A percentile compares a stretch with the other conserved stretches of the same genome.
Conservation (phyloP, 1,140 invertebrate species). For the Drosophila nasuta region DNA sequence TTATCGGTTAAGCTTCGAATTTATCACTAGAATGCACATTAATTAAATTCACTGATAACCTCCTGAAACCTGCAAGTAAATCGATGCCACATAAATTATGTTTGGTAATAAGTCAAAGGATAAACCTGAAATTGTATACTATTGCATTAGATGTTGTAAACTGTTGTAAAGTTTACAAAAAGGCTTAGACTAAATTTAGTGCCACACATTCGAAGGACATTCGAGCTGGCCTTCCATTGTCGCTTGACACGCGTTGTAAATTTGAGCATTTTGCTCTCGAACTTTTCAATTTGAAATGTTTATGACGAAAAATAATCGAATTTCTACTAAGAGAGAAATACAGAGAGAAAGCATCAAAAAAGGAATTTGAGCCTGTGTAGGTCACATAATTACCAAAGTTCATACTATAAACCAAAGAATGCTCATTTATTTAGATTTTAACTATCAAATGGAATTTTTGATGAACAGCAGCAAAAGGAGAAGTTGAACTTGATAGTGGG, state of each 20-base stretch:
- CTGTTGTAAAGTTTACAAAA: constrained; percentile 2
- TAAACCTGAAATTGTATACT: background rate
- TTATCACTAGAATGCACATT: constrained; percentile 3
- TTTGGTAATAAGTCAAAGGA: constrained; percentile 1
- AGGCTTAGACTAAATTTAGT: background rate
- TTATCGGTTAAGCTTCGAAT: background rate
- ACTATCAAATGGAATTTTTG: background rate
- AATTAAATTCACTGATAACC: constrained; percentile 13
- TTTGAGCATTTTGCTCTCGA: background rate
- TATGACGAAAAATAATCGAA: background rate
- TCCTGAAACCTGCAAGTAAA: background rate
- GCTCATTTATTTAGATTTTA: constrained; percentile 5
- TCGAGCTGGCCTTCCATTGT: background rate
- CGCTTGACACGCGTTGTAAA: background rate
- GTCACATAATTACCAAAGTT: constrained; percentile 12
- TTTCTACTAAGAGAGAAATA: background rate
- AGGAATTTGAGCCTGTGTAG: background rate
- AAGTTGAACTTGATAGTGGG: no score
- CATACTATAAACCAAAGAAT: background rate
- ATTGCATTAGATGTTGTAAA: background rate
- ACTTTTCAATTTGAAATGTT: constrained; percentile 11
- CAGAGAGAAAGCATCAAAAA: background rate
- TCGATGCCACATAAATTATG: constrained; percentile 9
- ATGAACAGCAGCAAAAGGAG: no score
- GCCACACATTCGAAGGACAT: background rate